Conservation (phyloP, 2,888 invertebrate species). For the Zele albiditarsus region DNA sequence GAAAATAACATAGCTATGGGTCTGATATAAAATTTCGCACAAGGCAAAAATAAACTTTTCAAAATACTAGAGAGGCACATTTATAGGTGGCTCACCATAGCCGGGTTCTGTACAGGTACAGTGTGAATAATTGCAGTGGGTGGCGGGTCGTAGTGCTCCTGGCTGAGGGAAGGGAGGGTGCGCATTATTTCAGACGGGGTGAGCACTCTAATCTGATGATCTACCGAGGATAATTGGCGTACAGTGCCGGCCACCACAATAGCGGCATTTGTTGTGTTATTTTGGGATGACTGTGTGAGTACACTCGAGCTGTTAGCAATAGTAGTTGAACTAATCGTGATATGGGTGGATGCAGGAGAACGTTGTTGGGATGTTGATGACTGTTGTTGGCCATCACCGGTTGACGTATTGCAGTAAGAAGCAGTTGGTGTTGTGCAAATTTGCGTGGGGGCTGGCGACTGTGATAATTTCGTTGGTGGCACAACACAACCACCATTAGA, state of each 20-base stretch:
- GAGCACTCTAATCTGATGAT: slow-evolving; percentile 91
- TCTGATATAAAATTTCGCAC: slow-evolving; percentile 47
- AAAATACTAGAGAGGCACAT: slow-evolving; percentile 71
- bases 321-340: slow-evolving; percentile 54
- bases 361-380: slow-evolving; percentile 61
- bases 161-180: slow-evolving; percentile 89
- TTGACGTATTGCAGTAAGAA: slow-evolving; percentile 62
- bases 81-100: slow-evolving; percentile 73
- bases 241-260: slow-evolving; percentile 73
- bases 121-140: slow-evolving; percentile 75
- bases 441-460: slow-evolving; percentile 60
- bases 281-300: slow-evolving; percentile 61
- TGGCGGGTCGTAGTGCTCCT: slow-evolving; percentile 80
- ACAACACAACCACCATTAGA: slow-evolving; percentile 51
- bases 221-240: slow-evolving; percentile 75
- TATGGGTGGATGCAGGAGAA: slow-evolving; percentile 53
- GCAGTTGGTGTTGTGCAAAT: slow-evolving; percentile 56
- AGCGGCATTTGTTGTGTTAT: slow-evolving; percentile 69
- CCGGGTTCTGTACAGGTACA: slow-evolving; percentile 73
- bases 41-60: slow-evolving; percentile 57
- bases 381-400: slow-evolving; percentile 67
- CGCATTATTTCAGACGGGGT: slow-evolving; percentile 93
- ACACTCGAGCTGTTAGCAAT: slow-evolving; percentile 43
- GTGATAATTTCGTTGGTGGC: slow-evolving; percentile 62
- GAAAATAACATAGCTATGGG: background rate